A percentile compares a stretch with the other conserved stretches of the same genome.
Evolutionary conservation across 2,797 vertebrate genomes (phyloP).

Genomic region (Thamnophis elegans): DNA sequence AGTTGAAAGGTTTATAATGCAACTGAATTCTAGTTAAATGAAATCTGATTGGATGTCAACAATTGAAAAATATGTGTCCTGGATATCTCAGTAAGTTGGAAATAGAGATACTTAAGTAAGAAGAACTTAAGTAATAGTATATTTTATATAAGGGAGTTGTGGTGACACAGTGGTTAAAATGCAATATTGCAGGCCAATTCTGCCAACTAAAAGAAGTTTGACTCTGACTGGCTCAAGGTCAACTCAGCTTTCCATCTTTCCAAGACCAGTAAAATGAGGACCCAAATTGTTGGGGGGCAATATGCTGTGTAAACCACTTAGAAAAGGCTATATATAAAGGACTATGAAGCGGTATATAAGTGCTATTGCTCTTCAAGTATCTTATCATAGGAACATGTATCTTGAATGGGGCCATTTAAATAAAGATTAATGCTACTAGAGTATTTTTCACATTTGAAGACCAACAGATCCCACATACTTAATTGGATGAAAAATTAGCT

Average conservation of each 20-base stretch:
- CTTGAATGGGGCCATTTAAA: background rate
- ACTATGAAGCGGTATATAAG: background rate
- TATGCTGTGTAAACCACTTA: background rate
- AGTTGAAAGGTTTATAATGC: background rate
- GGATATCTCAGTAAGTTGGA: background rate
- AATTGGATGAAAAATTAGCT: background rate
- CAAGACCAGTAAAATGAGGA: background rate
- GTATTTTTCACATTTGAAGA: background rate
- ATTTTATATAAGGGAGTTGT: background rate
- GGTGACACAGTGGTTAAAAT: background rate
- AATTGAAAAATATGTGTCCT: background rate
- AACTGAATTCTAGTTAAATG: background rate
- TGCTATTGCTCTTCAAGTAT: background rate
- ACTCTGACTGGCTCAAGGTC: background rate
- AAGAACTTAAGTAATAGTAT: background rate
- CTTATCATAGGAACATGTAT: background rate
- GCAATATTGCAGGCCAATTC: background rate
- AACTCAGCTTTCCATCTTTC: background rate
- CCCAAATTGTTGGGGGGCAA: background rate
- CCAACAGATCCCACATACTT: background rate
- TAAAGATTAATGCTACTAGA: background rate
- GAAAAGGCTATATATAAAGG: background rate
- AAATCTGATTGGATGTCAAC: background rate
- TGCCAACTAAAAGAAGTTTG: background rate
- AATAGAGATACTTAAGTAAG: background rate